phyloP scores from a whole-genome alignment of 2,113 vertebrate species.

The Lycaon pictus region DNA sequence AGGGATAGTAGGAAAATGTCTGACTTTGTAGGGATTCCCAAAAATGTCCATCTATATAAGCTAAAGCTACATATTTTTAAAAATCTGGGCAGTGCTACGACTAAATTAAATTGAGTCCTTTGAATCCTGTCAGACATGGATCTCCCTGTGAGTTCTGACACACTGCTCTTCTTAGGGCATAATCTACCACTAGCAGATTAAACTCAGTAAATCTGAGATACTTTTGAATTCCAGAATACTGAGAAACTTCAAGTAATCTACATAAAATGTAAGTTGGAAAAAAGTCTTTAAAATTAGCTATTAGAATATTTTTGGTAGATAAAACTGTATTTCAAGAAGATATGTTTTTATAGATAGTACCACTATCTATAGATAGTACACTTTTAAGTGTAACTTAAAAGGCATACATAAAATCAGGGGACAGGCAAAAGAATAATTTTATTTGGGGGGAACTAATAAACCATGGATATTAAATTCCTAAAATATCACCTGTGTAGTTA shows the following conservation, averaged over 20 bases:
- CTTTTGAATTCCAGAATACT: conserved; percentile 57
- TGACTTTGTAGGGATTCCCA: background rate
- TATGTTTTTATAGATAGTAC: background rate
- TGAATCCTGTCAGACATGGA: background rate
- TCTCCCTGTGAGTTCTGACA: background rate
- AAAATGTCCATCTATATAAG: background rate
- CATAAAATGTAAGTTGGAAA: conserved; percentile 59
- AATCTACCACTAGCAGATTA: conserved; percentile 14
- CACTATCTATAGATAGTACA: background rate
- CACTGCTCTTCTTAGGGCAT: background rate
- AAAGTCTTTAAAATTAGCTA: conserved; percentile 28
- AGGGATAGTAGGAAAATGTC: background rate
- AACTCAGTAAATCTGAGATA: background rate
- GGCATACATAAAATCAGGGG: background rate
- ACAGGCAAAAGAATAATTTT: background rate
- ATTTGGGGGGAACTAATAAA: background rate
- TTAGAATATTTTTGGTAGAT: background rate
- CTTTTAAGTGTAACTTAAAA: conserved; percentile 16
- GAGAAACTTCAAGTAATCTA: conserved; percentile 27
- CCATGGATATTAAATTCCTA: background rate
- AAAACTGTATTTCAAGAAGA: conserved; percentile 48
- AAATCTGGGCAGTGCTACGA: background rate
- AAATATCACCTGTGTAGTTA: conserved; percentile 51
- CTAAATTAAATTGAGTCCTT: conserved; percentile 7
- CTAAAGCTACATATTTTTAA: conserved; percentile 11